Evolutionary conservation across 1,140 invertebrate species (phyloP), one percentile per base, ranked within the genome.

Genomic region (Heliconius congener): DNA sequence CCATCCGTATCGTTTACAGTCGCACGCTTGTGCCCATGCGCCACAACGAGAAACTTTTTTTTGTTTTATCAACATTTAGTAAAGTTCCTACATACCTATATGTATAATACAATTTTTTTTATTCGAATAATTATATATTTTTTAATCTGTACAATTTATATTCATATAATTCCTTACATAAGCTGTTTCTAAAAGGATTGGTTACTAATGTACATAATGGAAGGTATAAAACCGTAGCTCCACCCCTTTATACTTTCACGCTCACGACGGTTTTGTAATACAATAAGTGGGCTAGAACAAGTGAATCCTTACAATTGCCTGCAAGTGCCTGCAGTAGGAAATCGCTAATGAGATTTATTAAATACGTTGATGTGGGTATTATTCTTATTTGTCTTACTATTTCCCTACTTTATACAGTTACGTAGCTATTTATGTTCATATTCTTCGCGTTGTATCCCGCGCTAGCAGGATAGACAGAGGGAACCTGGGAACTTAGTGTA

Each of bases 341-440:
- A 89, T 88, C 77, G 85, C 77, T 91, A 90, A 91, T 88, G 83
- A 90, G 88, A 90, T 91, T 91, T 87, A 83, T 83, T 79, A 77
- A 23, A 9, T 23, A 57, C 37, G 42, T 30, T 77, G 13, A 72
- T 77, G 42, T 77, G 73, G 23, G 16, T 52, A 74, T 8, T 55
- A 55, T 55, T 27, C 39, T 18, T 5, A 57, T 50, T 34, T 74
- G 13, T 74, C 11, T 34, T 55, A 50, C 50, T 52, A 19, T 52
- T 19, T 19, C 50, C 23, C 23, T 23, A 23, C 23, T 23, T 23
- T 23, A 5, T 5, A 19, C 50, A 52, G 18, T 52, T 52, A 52
- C 6, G 50, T 52, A 6, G 1, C 16, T 52, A 52, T 18, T 18
- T 52, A 52, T 6, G 5, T 52, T 52, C 18, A 52, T 18, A 52